Evolutionary conservation across 2,113 vertebrate species (phyloP), one percentile per base, ranked within the genome.

Genomic region (Conger conger): DNA sequence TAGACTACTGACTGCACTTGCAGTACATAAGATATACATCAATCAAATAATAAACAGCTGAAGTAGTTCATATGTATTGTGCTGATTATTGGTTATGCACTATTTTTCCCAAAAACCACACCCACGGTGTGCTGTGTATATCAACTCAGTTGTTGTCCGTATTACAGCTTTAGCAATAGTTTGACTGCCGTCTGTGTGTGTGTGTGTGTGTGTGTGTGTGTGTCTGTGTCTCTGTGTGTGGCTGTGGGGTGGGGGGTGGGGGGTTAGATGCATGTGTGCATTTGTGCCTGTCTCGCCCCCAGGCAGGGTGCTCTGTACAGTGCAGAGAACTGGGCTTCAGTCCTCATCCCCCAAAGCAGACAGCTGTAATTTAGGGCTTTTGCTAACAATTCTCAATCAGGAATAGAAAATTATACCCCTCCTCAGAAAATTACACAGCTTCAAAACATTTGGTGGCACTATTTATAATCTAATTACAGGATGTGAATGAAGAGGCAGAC

Each of bases 311-410:
- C 68, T 73, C n/a, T 73, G 68, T 73, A 30, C 68, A 80, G 57
- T 18, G 63, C 36, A 82, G 54, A 68, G 82, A 76, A 86, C 53
- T 84, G 77, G 87, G 85, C 88, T 87, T 79, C 88, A 88, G 13
- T 30, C 15, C 20, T 45, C 42, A 20, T 60, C 23, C 20, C 20
- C 42, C 27, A 16, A 54, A 23, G 76, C 23, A 82, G 57, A 88
- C 83, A 85, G 68, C 84, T 76, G 83, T 77, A 84, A 87, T 87
- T 84, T 86, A 38, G 83, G 87, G 83, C 37, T 90, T 86, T 87
- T 0, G 60, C 83, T 83, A 86, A 50, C 57, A 87, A 83, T 81
- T 82, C 83, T 84, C 79, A 86, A 86, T 68, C 86, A 90, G 85
- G 79, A 53, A 42, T 36, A 17, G 4, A n/a, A 83, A 86, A 87